A percentile compares a stretch with the other conserved stretches of the same genome.
Evolutionary conservation across 2,888 invertebrate genomes (phyloP).

Genomic region (Calliphora vomitoria): DNA sequence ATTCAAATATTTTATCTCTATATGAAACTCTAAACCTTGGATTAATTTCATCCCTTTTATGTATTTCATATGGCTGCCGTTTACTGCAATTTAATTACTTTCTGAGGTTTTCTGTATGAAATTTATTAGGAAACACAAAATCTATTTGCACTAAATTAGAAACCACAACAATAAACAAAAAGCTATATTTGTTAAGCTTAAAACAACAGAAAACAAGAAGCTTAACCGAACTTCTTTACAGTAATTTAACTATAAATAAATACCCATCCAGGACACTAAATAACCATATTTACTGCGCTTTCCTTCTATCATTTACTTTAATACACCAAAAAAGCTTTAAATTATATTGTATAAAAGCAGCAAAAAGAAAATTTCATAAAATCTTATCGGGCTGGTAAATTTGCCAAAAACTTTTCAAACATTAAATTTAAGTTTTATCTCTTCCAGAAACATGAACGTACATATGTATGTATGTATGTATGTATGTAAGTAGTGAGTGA

Average conservation of each 20-base stretch:
- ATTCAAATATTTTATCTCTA: not conserved
- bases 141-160: not conserved
- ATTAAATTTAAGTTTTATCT: constrained; percentile 36
- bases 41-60: not conserved
- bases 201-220: not conserved
- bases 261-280: too few species aligned
- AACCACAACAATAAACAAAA: constrained; percentile 10
- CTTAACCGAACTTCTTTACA: too few species aligned
- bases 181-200: not conserved
- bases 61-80: not conserved
- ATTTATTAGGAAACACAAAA: not conserved
- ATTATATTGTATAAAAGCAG: not conserved
- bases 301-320: too few species aligned
- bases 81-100: constrained; percentile 1
- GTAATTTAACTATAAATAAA: too few species aligned
- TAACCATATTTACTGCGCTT: too few species aligned
- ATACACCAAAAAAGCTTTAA: not conserved
- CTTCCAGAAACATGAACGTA: not conserved
- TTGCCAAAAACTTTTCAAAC: constrained; percentile 30
- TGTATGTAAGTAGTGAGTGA: not conserved
- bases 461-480: not conserved
- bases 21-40: not conserved
- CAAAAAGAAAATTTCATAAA: not conserved
- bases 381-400: constrained; percentile 8
- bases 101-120: not conserved